phyloP scores from a whole-genome alignment of 2,113 vertebrate genomes.

The Apus apus region DNA sequence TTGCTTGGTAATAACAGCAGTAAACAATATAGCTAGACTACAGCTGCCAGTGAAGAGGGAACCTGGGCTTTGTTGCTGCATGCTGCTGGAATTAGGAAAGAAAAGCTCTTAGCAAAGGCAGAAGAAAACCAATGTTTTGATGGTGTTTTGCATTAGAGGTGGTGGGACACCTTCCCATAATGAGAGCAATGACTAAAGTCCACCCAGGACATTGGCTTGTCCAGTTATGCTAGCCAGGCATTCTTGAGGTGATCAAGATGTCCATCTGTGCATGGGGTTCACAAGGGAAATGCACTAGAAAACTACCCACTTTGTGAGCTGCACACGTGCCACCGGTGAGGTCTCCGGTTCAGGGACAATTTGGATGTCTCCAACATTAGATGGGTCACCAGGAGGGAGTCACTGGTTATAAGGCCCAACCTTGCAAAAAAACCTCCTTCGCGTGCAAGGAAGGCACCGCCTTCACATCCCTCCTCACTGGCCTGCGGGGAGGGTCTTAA shows the following conservation, averaged over 20 bases:
- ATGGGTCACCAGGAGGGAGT: background rate
- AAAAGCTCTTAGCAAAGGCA: background rate
- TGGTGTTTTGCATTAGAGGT: background rate
- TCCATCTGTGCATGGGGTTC: background rate
- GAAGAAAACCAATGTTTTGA: background rate
- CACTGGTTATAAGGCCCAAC: background rate
- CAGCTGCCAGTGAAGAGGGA: background rate
- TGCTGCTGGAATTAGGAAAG: background rate
- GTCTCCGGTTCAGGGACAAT: fast-evolving
- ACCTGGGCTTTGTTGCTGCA: background rate
- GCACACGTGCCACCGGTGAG: fast-evolving
- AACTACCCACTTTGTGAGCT: background rate
- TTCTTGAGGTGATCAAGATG: fast-evolving
- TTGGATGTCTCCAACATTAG: background rate
- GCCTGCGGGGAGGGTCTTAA: background rate
- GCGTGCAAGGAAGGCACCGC: background rate
- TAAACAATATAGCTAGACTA: background rate
- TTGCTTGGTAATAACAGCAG: background rate
- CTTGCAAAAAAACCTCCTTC: background rate
- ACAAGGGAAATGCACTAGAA: background rate
- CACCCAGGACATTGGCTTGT: background rate
- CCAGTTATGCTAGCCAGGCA: background rate
- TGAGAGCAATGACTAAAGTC: background rate
- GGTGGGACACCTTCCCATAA: fast-evolving
- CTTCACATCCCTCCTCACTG: background rate